Evolutionary conservation across 2,113 vertebrate species (phyloP).

Genomic region (Oxyruncus cristatus): DNA sequence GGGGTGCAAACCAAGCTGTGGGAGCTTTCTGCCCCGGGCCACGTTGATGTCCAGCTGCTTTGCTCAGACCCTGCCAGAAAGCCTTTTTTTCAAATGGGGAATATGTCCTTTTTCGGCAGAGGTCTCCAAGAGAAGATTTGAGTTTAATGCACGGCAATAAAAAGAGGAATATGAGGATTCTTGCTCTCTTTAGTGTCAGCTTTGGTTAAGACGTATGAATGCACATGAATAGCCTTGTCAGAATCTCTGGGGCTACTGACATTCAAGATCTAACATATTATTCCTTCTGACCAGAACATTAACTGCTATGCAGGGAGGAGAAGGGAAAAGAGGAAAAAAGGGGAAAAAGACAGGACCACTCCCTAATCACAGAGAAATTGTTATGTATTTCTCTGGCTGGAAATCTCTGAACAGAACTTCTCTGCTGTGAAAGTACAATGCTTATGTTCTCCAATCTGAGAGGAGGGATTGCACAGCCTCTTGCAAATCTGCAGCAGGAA

Average conservation of each 20-base stretch:
- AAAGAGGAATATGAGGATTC: conserved; percentile 57
- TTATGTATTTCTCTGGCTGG: not conserved
- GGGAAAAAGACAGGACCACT: not conserved
- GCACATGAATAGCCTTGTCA: conserved; percentile 61
- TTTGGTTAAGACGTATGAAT: conserved; percentile 58
- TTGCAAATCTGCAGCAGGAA: not conserved
- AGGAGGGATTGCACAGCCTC: not conserved
- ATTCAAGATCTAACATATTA: conserved; percentile 56
- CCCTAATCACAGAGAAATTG: not conserved
- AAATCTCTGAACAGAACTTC: not conserved
- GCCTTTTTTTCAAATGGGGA: not conserved
- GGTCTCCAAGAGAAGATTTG: conserved; percentile 10
- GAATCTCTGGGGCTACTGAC: conserved; percentile 51
- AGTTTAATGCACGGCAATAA: not conserved
- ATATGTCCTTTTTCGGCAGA: conserved; percentile 13
- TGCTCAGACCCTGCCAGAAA: conserved; percentile 7
- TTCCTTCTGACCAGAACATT: conserved; percentile 46
- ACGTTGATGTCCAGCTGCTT: not conserved
- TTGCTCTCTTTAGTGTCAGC: conserved; percentile 61
- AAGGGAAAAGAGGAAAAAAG: not conserved
- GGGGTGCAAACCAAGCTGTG: not conserved
- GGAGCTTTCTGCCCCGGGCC: not conserved
- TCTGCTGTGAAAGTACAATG: not conserved
- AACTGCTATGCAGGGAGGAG: conserved; percentile 6
- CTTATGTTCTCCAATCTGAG: not conserved